Evolutionary conservation across 2,797 vertebrate species (phyloP).

Genomic region (Betta splendens): DNA sequence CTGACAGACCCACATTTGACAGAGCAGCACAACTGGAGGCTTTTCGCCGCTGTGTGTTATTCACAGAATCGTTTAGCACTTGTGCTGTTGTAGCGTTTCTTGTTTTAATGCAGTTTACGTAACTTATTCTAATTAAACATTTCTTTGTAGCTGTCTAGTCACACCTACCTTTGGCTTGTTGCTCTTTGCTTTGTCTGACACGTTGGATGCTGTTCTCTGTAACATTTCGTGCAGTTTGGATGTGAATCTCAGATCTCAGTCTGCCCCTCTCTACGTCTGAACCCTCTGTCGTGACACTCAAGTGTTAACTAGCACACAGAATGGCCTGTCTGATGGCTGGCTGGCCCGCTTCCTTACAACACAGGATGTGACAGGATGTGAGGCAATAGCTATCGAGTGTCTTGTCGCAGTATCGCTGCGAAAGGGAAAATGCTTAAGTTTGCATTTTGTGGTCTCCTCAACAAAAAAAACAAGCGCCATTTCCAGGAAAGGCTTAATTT

Average conservation of each 20-base stretch:
- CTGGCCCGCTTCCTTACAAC: constrained; percentile 77
- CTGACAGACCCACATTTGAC: neutral
- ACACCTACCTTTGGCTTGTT: constrained; percentile 91
- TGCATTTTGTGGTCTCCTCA: constrained; percentile 66
- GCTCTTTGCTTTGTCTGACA: constrained; percentile 90
- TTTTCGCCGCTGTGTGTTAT: neutral
- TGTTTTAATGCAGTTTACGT: neutral
- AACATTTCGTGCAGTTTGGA: constrained; percentile 84
- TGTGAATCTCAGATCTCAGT: constrained; percentile 24
- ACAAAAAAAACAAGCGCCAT: constrained; percentile 39
- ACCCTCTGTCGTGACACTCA: constrained; percentile 34
- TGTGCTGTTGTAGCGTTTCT: neutral
- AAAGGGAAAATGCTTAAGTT: constrained; percentile 69
- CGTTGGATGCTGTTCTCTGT: constrained; percentile 91
- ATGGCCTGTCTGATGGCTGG: constrained; percentile 31
- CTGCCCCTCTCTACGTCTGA: constrained; percentile 15
- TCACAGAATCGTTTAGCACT: neutral
- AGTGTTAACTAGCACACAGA: constrained; percentile 43
- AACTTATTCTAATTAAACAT: neutral
- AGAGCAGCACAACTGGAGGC: neutral
- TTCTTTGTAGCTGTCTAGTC: neutral
- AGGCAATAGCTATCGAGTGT: constrained; percentile 67
- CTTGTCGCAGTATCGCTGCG: constrained; percentile 62
- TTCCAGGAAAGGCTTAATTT: constrained; percentile 67
- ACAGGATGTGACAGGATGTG: constrained; percentile 75